Evolutionary conservation across 2,888 invertebrate genomes (phyloP), one percentile per base, ranked within the genome.

Genomic region (Drosophila planitibia): DNA sequence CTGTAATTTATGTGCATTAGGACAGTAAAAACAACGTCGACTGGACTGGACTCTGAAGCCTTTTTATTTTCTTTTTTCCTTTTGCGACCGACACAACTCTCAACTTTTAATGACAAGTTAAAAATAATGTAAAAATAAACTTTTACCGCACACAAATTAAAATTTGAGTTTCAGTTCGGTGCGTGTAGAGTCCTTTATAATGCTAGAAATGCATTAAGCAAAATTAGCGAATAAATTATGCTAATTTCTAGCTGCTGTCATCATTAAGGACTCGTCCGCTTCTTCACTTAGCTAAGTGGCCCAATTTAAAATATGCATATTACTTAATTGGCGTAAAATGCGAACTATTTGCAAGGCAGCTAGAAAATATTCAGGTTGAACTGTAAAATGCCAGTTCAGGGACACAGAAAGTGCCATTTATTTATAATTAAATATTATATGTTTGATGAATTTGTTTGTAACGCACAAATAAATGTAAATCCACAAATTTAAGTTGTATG

Each of bases 171-270:
- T 4, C 35, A 60, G 64, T 63, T 55, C 0, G 25, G 19, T 39
- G 52, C 28, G 22, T 51, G 16, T 6, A 25, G 28, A 41, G 25
- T 52, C 47, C 19, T 35, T 39, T 41, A 28, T 44, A 62, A 37
- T 55, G 70, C 28, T 30, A 33, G 14, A 55, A 65, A 47, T 76
- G 54, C 59, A 77, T 77, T 70, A 64, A 57, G 30, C 49, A 51
- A 68, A 75, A 59, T 74, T 44, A 33, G 22, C 35, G 12, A 37
- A 63, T 68, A 64, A 57, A 65, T 83, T 79, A 83, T 86, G 84
- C 30, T 77, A 79, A 84, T 79, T 67, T 49, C 16, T 22, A 22
- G 51, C 25, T 16, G 49, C 52, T 30, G 47, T 30, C 37, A 37
- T 49, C 57, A 80, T 80, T 70, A 68, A 37, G 66, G 67, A 57